A percentile compares a stretch with the other conserved stretches of the same genome.
These are phyloP conservation scores for Crocidura indochinensis DNA, from an alignment of 2,797 vertebrate genomes.

Conservation along the genomic window DNA sequence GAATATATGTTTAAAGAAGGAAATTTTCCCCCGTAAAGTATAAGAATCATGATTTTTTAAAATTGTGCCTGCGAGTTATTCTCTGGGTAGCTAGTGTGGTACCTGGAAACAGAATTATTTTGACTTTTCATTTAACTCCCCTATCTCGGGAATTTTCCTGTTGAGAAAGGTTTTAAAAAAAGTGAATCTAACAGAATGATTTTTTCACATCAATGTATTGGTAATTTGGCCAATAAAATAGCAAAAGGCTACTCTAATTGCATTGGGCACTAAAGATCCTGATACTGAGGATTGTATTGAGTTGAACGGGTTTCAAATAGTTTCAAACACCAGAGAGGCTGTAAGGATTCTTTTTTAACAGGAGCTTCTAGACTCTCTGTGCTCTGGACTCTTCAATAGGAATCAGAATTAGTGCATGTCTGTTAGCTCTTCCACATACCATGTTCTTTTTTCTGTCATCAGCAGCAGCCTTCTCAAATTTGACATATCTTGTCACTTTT, in stretches of 20 bases:
- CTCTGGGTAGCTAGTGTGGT: neutral
- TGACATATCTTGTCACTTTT: no score
- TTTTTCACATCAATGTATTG: neutral
- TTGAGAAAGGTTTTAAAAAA: neutral
- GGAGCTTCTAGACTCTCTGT: no score
- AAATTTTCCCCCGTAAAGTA: neutral
- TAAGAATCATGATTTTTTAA: constrained; percentile 33
- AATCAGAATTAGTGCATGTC: neutral
- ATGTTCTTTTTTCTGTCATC: neutral
- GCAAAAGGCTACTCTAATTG: neutral
- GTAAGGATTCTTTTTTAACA: neutral
- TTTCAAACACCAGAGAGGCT: neutral
- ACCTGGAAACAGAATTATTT: neutral
- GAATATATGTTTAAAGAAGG: neutral
- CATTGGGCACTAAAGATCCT: no score
- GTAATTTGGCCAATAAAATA: constrained; percentile 13
- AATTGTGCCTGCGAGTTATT: neutral
- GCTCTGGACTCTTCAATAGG: neutral
- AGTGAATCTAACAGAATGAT: neutral
- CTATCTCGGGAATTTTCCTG: neutral
- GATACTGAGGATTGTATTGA: neutral
- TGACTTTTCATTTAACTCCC: neutral
- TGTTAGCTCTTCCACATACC: neutral
- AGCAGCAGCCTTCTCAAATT: neutral
- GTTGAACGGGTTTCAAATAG: neutral